phyloP scores from a whole-genome alignment of 64 coral and sea anemone species.

The Pocillopora verrucosa region DNA sequence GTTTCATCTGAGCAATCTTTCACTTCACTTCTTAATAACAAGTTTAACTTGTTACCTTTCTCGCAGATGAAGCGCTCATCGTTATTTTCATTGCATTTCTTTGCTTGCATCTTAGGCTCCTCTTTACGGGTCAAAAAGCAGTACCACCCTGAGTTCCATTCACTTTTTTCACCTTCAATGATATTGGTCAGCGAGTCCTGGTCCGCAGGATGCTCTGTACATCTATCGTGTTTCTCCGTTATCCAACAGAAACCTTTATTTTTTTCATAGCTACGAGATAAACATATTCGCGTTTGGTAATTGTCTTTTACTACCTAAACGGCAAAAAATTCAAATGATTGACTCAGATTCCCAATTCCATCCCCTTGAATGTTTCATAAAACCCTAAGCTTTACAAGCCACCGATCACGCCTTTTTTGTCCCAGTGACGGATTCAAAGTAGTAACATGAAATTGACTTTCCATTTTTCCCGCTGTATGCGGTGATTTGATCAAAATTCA shows the following conservation, averaged over 20 bases:
- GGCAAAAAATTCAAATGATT: background rate
- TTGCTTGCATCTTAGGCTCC: background rate
- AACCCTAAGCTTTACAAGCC: no score
- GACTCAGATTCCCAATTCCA: no score
- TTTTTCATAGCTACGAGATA: background rate
- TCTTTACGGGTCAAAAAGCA: background rate
- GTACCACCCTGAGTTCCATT: background rate
- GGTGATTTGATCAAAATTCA: no score
- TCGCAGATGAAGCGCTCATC: background rate
- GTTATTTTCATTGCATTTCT: background rate
- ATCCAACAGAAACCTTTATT: background rate
- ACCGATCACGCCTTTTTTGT: no score
- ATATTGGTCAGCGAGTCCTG: background rate
- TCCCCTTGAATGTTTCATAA: no score
- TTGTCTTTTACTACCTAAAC: background rate
- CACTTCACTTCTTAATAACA: no score
- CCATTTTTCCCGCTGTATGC: no score
- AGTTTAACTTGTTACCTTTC: background rate
- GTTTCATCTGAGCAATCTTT: no score
- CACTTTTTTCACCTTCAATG: background rate
- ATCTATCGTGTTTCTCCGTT: background rate
- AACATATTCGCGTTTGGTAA: no score
- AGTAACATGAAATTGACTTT: no score
- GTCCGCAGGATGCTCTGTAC: background rate
- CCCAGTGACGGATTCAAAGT: no score